Base-by-base conservation (phyloP, 2,888 invertebrate species). In the Lasioglossum figueresi region DNA sequence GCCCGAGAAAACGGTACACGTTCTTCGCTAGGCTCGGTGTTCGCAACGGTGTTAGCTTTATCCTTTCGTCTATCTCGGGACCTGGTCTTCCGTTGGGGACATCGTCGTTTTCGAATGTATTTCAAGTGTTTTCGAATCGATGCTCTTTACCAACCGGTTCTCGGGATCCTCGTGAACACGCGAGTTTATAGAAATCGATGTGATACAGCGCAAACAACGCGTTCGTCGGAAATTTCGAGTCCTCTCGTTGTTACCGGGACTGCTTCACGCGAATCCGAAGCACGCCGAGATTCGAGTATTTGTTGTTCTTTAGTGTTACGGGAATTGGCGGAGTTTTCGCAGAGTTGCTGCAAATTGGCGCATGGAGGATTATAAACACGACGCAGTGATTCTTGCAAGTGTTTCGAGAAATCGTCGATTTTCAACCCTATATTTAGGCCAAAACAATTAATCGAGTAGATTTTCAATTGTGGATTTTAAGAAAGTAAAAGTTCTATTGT, bases 1-100 rank as follows among this genome's bases (percentile, higher is more conserved):
- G 45, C 86, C 85, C 80, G 87, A 90, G 88, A 80, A 90, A 89
- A 85, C 86, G 81, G 88, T 79, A 82, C 85, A 82, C 88, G 83
- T 89, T 89, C 83, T 76, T 84, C 80, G 79, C 77, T 80, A 75
- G 80, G 73, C 56, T 80, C 82, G 74, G 78, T 80, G 82, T 82
- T 90, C 86, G 48, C 84, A 81, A 86, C 72, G 74, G 68, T 85
- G 83, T 89, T 89, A 78, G 72, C 88, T 89, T 85, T 85, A 88
- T 86, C 77, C 80, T 85, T 80, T 52, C 83, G 79, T 88, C 83
- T 84, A 86, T 85, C 88, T 83, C 45, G 27, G 14, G 43, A 59
- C 72, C 43, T 31, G 75, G 78, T 83, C 59, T 76, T 73, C 78
- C 73, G 40, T 59, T 48, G 72, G 72, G 63, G 76, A 37, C 75